A percentile compares a stretch with the other conserved stretches of the same genome.
These are phyloP conservation scores for Huso huso DNA, from an alignment of 2,797 vertebrate species.

Conservation along the genomic window DNA sequence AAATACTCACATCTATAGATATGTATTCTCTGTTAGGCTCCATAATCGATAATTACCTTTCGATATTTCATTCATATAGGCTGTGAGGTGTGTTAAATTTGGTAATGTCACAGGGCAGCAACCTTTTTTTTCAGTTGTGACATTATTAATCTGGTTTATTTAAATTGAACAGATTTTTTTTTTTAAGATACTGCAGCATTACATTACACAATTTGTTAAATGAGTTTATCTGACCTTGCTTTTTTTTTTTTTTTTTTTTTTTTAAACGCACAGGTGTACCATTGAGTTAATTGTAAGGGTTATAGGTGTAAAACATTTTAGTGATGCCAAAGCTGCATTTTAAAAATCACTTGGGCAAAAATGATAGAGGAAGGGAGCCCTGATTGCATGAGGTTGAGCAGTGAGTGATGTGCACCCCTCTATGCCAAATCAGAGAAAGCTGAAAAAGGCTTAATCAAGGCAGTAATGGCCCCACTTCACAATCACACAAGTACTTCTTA, in stretches of 20 bases:
- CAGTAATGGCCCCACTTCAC: slow-evolving; percentile 95
- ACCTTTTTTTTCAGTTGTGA: slow-evolving; percentile 43
- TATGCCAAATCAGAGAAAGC: slow-evolving; percentile 80
- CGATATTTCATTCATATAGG: no score
- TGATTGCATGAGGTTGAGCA: slow-evolving; percentile 78
- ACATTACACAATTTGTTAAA: slow-evolving; percentile 49
- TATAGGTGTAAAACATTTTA: background rate
- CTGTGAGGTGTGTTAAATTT: slow-evolving; percentile 29
- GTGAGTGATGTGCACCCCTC: slow-evolving; percentile 66
- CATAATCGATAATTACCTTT: no score
- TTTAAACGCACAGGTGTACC: slow-evolving; percentile 11
- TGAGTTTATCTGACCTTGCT: slow-evolving; percentile 58
- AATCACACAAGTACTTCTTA: slow-evolving; percentile 91
- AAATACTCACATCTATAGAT: no score
- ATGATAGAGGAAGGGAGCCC: slow-evolving; percentile 68
- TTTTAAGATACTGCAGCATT: background rate
- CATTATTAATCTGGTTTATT: slow-evolving; percentile 54
- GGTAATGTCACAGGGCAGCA: slow-evolving; percentile 35
- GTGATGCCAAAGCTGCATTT: slow-evolving; percentile 1
- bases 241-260: slow-evolving; percentile 29
- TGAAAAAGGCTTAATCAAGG: slow-evolving; percentile 83
- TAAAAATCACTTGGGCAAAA: slow-evolving; percentile 72
- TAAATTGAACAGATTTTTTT: slow-evolving; percentile 51
- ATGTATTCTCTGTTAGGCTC: no score
- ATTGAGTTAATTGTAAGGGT: background rate